Percentiles rank a stretch among this genome's conserved stretches.
phyloP scores from a whole-genome alignment of 2,888 invertebrate species.

The Volucella inflata region DNA sequence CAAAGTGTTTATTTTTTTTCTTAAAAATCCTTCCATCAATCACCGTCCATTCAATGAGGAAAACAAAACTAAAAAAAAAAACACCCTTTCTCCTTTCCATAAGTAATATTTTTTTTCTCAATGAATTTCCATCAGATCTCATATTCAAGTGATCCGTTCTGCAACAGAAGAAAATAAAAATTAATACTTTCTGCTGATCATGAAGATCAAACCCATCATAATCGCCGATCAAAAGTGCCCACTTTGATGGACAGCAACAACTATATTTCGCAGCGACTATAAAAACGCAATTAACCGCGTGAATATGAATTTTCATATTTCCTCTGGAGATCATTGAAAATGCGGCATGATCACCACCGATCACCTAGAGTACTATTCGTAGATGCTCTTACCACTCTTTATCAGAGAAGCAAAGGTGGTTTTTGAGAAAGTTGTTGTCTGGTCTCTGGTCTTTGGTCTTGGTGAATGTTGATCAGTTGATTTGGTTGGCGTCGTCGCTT shows the following conservation, averaged over 20 bases:
- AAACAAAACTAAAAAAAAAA: neutral
- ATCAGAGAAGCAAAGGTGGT: slow-evolving; percentile 3
- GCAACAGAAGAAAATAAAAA: slow-evolving; percentile 9
- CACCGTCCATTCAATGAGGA: slow-evolving; percentile 1
- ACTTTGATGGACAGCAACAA: slow-evolving; percentile 38
- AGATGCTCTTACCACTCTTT: no score
- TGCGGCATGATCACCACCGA: slow-evolving; percentile 16
- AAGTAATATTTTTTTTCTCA: slow-evolving; percentile 6
- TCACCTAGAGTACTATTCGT: slow-evolving; percentile 3
- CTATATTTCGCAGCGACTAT: slow-evolving; percentile 25
- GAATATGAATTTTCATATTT: slow-evolving; percentile 59
- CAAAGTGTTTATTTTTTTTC: neutral
- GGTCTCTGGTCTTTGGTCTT: neutral
- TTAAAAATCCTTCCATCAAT: slow-evolving; percentile 36
- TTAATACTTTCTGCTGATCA: slow-evolving; percentile 23
- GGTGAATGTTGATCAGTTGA: slow-evolving; percentile 57
- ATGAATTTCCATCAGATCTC: slow-evolving; percentile 28
- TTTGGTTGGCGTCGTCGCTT: slow-evolving; percentile 37
- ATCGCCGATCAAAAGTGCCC: slow-evolving; percentile 24
- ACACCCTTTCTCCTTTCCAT: slow-evolving; percentile 56
- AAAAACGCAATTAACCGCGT: slow-evolving; percentile 61
- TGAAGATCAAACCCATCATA: slow-evolving; percentile 46
- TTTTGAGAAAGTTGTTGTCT: slow-evolving; percentile 62
- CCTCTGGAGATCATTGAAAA: slow-evolving; percentile 31
- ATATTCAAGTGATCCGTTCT: slow-evolving; percentile 17